A percentile compares a stretch with the other conserved stretches of the same genome.
These are phyloP conservation scores for Leucoraja erinaceus DNA, from an alignment of 2,113 vertebrate genomes.

Conservation along the genomic window DNA sequence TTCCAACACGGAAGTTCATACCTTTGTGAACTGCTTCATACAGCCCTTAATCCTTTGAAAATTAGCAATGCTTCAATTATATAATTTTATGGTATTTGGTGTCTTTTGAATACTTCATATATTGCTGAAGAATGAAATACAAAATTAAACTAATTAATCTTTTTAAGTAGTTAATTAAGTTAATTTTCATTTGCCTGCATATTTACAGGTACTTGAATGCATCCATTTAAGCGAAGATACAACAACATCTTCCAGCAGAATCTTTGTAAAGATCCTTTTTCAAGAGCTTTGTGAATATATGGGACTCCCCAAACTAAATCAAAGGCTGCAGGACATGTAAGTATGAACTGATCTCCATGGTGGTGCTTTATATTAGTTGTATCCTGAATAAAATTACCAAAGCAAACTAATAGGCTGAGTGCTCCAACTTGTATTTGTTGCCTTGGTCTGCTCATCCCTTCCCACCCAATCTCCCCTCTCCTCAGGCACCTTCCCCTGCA, in stretches of 20 bases:
- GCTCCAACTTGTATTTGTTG: background rate
- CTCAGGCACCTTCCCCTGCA: too few relatives aligned
- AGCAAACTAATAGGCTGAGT: background rate
- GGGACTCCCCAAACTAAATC: conserved; percentile 92
- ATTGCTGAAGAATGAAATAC: background rate
- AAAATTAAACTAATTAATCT: too few relatives aligned
- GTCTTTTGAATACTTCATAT: background rate
- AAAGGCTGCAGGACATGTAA: conserved; percentile 86
- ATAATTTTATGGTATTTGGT: background rate
- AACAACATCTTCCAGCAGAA: conserved; percentile 93
- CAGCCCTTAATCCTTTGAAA: background rate
- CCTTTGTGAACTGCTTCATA: background rate
- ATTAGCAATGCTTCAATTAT: background rate
- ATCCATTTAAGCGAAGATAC: conserved; percentile 92
- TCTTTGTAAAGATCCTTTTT: conserved; percentile 98
- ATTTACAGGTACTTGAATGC: conserved; percentile 82
- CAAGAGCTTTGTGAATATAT: conserved; percentile 97
- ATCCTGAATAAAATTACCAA: background rate
- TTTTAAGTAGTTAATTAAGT: background rate
- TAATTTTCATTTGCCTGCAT: conserved; percentile 35
- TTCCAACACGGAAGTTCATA: background rate
- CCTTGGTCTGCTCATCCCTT: too few relatives aligned
- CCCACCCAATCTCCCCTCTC: too few relatives aligned
- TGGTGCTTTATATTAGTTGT: background rate
- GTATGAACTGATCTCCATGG: conserved; percentile 44